A percentile compares a stretch with the other conserved stretches of the same genome.
phyloP scores from a whole-genome alignment of 2,888 invertebrate species.

The Tuberolachnus salignus region DNA sequence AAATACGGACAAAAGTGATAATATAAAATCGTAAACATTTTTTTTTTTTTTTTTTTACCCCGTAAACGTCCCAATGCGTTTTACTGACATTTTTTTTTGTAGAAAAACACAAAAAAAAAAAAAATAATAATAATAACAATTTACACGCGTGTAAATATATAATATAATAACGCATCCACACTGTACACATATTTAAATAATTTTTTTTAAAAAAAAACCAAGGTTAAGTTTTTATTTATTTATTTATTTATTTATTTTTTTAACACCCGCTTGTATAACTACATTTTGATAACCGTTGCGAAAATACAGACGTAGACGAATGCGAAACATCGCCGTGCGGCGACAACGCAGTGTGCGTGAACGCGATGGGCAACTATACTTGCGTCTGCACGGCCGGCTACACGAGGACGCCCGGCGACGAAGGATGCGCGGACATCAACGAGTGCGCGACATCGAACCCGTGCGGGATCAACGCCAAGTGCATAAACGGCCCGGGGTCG shows the following conservation, averaged over 20 bases:
- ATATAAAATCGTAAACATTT: background rate
- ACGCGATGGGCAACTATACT: slow-evolving; percentile 76
- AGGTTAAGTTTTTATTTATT: too few relatives aligned
- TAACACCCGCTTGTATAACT: slow-evolving; percentile 38
- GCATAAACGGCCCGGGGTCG: slow-evolving; percentile 80
- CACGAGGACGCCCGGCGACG: slow-evolving; percentile 65
- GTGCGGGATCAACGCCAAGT: slow-evolving; percentile 79
- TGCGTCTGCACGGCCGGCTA: slow-evolving; percentile 78
- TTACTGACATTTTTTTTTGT: too few relatives aligned
- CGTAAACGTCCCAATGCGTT: too few relatives aligned
- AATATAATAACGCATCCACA: background rate
- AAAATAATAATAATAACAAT: background rate
- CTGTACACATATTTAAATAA: background rate
- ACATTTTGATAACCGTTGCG: background rate
- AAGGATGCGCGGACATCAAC: slow-evolving; percentile 75
- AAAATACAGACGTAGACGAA: slow-evolving; percentile 73
- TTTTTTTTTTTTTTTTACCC: too few relatives aligned
- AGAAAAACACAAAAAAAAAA: too few relatives aligned
- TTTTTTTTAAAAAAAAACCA: background rate
- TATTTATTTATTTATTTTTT: background rate
- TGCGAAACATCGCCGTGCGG: slow-evolving; percentile 74
- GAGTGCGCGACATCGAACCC: slow-evolving; percentile 71
- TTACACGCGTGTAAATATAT: background rate
- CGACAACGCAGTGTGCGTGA: slow-evolving; percentile 74
- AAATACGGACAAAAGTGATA: background rate